phyloP scores from a whole-genome alignment of 1,140 invertebrate genomes.

The Trichogramma pretiosum region DNA sequence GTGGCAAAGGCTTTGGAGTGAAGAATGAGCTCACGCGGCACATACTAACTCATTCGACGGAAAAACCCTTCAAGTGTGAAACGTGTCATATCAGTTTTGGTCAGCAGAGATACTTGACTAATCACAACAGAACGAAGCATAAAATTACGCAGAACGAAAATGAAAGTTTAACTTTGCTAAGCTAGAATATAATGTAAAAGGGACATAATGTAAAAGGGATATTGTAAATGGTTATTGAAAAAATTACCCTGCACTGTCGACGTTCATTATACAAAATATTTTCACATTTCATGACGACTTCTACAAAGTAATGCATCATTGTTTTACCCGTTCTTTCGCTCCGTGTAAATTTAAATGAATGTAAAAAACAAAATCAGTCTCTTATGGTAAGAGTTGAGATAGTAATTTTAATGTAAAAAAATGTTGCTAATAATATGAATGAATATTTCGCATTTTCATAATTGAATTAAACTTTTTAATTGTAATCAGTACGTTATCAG shows the following conservation, averaged over 20 bases:
- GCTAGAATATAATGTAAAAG: background rate
- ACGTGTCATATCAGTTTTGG: slow-evolving; percentile 50
- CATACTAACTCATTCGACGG: slow-evolving; percentile 43
- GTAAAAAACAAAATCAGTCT: no score
- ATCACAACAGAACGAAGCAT: slow-evolving; percentile 32
- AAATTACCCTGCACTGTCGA: background rate
- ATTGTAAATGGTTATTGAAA: background rate
- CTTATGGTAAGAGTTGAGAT: no score
- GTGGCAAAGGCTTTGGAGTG: slow-evolving; percentile 47
- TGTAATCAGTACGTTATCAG: no score
- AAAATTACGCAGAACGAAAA: background rate
- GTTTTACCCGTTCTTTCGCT: no score
- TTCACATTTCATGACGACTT: background rate
- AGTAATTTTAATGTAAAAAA: no score
- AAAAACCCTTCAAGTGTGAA: slow-evolving; percentile 46
- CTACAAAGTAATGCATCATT: no score
- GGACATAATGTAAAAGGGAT: background rate
- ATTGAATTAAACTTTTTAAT: no score
- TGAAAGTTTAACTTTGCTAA: background rate
- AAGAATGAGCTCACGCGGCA: slow-evolving; percentile 47
- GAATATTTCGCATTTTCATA: no score
- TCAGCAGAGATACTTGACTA: slow-evolving; percentile 47
- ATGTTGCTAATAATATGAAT: no score
- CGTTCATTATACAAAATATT: background rate
- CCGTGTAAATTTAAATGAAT: no score